These are phyloP conservation scores for Chelmon rostratus DNA, from an alignment of 2,797 vertebrate species.

Conservation along the genomic window DNA sequence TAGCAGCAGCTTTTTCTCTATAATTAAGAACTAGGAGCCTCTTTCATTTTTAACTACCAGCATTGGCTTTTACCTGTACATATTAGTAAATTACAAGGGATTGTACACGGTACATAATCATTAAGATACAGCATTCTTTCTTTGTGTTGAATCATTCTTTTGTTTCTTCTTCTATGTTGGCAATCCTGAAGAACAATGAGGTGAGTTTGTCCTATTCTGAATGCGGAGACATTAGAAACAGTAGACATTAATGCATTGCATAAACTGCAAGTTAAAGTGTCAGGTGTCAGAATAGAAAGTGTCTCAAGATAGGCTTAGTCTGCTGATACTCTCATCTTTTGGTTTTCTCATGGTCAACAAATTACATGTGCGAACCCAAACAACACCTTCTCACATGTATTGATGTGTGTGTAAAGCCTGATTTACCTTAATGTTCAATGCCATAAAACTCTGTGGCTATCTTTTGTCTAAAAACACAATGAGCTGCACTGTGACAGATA, in stretches of 20 bases:
- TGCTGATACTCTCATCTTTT: neutral
- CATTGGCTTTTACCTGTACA: neutral
- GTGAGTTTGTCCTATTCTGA: constrained; percentile 61
- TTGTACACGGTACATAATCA: neutral
- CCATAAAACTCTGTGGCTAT: neutral
- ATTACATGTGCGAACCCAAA: neutral
- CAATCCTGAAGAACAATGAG: constrained; percentile 79
- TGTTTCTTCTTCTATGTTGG: constrained; percentile 49
- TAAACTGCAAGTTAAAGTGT: neutral
- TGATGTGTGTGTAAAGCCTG: neutral
- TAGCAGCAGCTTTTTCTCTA: neutral
- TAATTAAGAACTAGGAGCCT: neutral
- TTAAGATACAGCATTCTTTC: neutral
- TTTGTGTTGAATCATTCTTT: constrained; percentile 2
- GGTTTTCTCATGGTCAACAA: neutral
- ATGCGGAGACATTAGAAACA: neutral
- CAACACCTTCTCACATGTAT: neutral
- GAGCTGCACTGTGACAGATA: neutral
- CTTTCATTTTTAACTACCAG: neutral
- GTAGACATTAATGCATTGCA: neutral
- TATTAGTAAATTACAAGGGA: neutral
- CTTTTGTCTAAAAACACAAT: neutral
- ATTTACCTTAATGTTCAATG: neutral
- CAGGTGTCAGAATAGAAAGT: neutral
- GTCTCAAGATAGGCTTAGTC: neutral